A percentile compares a stretch with the other conserved stretches of the same genome.
phyloP scores from a whole-genome alignment of 2,113 vertebrate species.

The Nycticebus coucang region DNA sequence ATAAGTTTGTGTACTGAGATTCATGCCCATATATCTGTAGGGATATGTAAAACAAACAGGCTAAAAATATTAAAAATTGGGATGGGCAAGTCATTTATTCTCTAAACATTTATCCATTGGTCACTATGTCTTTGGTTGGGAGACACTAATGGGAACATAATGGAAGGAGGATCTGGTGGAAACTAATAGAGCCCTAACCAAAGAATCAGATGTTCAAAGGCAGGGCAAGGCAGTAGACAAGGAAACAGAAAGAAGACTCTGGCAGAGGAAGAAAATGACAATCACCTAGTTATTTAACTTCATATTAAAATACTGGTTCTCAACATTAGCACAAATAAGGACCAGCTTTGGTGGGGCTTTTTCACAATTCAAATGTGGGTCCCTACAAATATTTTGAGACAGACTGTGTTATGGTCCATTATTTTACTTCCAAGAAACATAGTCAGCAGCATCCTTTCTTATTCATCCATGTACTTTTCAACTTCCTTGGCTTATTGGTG shows the following conservation, averaged over 20 bases:
- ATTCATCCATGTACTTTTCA: too few species aligned
- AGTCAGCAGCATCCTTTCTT: too few species aligned
- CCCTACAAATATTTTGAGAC: too few species aligned
- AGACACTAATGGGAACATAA: neutral
- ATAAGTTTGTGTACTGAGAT: neutral
- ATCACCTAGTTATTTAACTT: slow-evolving; percentile 14
- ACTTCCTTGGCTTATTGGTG: too few species aligned
- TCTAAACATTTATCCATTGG: slow-evolving; percentile 39
- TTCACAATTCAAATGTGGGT: neutral
- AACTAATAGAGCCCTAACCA: neutral
- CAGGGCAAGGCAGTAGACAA: neutral
- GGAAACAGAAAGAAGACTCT: neutral
- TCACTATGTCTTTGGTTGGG: neutral
- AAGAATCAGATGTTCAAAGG: neutral
- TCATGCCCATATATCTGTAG: neutral
- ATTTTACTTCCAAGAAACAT: too few species aligned
- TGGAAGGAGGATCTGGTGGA: neutral
- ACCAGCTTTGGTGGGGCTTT: neutral
- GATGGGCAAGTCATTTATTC: neutral
- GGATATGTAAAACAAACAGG: neutral
- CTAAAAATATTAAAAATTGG: neutral
- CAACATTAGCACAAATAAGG: neutral
- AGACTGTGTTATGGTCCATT: too few species aligned
- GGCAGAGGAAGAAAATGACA: neutral
- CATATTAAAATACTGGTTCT: neutral